Base-by-base conservation (phyloP, 2,797 vertebrate species). In the Denticeps clupeoides region DNA sequence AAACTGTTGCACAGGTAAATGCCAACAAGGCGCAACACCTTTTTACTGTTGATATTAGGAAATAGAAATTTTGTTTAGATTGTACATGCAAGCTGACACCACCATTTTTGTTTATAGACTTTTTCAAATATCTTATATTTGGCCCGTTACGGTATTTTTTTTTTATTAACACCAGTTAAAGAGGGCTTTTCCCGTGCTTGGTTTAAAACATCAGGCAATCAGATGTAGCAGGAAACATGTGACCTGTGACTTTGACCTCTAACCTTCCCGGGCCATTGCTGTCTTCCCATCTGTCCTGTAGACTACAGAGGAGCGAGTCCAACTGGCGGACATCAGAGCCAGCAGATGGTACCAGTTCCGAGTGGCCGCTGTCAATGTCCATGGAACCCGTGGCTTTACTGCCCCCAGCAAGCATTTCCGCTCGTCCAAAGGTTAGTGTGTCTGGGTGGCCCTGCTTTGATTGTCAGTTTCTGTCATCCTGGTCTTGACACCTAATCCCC, bases 311-410 rank as follows among this genome's bases (percentile, higher is more conserved):
- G 90, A 97, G 70, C 81, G 81, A 0, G 58, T 89, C 31, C 82
- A 80, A 61, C 75, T 97, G 79, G 70, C 42, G 0, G 88, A 94
- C 75, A 79, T 86, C 63, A 82, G 92, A 44, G 86, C 91, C 3
- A 89, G 87, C 81, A 74, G 92, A 58, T 98, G 94, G 91, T 97
- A 97, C 82, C 94, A 97, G 87, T 98, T 97, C 81, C 85, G 92
- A 1, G 88, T 97, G 67, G 92, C 93, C 0, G 91, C 93, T 0
- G 84, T 97, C 51, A 97, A 98, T 0, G 85, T 90, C 29, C 94
- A 97, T 0, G 94, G 94, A 46, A 98, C 91, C 0, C 85, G 92
- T 1, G 93, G 94, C 54, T 98, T 97, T 85, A 97, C 92, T 0
- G 88, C 93, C 0, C 94, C 94, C 59, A 96, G 92, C 86, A 94